These are phyloP conservation scores for Apodemia duryi DNA, from an alignment of 2,888 invertebrate genomes.

Conservation along the genomic window DNA sequence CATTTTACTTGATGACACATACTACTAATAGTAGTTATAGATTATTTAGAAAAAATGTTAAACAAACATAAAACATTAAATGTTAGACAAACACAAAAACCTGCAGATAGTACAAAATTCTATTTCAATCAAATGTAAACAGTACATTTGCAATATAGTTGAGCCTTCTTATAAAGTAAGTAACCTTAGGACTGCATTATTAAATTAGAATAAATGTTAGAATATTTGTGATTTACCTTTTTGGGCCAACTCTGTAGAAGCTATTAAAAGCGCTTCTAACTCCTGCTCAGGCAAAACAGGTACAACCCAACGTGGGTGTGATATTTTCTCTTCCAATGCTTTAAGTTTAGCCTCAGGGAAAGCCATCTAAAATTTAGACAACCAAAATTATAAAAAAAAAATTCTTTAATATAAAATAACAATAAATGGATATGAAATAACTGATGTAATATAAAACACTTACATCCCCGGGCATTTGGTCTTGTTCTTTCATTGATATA, in stretches of 20 bases:
- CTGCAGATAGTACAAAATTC: no score
- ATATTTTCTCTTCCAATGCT: slow-evolving; percentile 96
- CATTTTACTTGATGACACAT: no score
- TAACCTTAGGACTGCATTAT: no score
- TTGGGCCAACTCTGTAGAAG: slow-evolving; percentile 91
- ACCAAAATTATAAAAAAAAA: neutral
- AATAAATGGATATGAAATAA: neutral
- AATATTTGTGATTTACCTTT: slow-evolving; percentile 77
- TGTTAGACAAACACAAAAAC: no score
- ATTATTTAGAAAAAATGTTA: no score
- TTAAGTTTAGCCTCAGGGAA: slow-evolving; percentile 94
- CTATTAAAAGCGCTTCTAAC: slow-evolving; percentile 92
- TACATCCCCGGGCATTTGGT: slow-evolving; percentile 72
- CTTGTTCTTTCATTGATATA: slow-evolving; percentile 77
- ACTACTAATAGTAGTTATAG: no score
- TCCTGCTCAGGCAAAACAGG: slow-evolving; percentile 98
- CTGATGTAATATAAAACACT: slow-evolving; percentile 29
- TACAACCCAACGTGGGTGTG: slow-evolving; percentile 97
- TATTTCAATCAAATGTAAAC: no score
- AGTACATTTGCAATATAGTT: no score
- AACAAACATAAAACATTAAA: no score
- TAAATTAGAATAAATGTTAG: no score
- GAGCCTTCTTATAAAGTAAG: no score
- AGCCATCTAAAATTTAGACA: slow-evolving; percentile 47
- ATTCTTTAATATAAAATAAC: neutral